phyloP scores from a whole-genome alignment of 1,140 invertebrate genomes.

The Drosophila serrata region DNA sequence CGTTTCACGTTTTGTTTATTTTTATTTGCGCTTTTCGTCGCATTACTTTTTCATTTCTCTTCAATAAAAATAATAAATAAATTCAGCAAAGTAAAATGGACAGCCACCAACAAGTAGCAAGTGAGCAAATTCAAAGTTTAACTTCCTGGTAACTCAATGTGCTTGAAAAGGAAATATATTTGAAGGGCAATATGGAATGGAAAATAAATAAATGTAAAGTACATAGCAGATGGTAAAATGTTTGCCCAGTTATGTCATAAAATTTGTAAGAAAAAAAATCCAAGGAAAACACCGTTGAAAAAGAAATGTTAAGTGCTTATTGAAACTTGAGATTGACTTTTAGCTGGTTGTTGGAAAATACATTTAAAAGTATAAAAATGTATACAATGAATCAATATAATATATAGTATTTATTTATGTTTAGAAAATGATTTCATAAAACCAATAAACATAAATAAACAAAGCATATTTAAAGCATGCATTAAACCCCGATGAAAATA shows the following conservation, averaged over 20 bases:
- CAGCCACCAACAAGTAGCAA: background rate
- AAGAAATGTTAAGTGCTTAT: background rate
- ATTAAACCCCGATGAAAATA: background rate
- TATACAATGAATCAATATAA: too few species aligned
- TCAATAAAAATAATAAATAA: conserved; percentile 16
- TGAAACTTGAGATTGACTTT: too few species aligned
- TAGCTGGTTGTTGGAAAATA: too few species aligned
- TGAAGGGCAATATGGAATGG: conserved; percentile 8
- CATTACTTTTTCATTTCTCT: conserved; percentile 21
- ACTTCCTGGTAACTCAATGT: conserved; percentile 33
- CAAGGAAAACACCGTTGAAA: too few species aligned
- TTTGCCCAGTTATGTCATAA: conserved; percentile 7
- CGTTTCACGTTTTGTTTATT: too few species aligned
- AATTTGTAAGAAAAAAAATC: background rate
- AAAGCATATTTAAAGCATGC: background rate
- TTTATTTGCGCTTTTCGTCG: background rate
- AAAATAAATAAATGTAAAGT: conserved; percentile 13
- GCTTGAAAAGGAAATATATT: conserved; percentile 1
- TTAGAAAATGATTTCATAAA: background rate
- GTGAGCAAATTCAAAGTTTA: conserved; percentile 10
- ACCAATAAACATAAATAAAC: background rate
- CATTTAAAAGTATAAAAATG: background rate
- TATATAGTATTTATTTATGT: background rate
- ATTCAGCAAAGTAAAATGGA: conserved; percentile 8
- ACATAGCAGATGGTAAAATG: background rate